Evolutionary conservation across 2,888 invertebrate species (phyloP).

Genomic region (Eilema caniola): DNA sequence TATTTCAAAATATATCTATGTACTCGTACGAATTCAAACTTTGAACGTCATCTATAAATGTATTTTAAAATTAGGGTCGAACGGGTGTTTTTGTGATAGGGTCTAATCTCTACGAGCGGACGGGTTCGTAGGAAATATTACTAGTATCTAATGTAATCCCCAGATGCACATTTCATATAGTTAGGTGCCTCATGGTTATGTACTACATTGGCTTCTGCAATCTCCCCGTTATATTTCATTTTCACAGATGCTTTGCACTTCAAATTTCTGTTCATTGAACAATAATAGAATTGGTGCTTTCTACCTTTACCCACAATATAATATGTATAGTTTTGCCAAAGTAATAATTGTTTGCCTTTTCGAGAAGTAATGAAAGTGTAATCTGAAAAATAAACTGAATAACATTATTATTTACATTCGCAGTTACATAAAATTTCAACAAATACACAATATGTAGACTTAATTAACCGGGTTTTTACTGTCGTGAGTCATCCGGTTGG

Average conservation of each 20-base stretch:
- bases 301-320: not conserved
- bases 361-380: constrained; percentile 14
- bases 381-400: not conserved
- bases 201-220: not conserved
- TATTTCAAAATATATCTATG: not conserved
- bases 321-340: constrained; percentile 4
- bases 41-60: too few species aligned
- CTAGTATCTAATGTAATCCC: not conserved
- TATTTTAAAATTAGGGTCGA: too few species aligned
- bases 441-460: too few species aligned
- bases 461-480: too few species aligned
- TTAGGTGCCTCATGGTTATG: constrained; percentile 4
- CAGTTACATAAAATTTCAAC: not conserved
- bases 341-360: constrained; percentile 15
- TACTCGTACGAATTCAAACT: too few species aligned
- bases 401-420: not conserved
- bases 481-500: too few species aligned
- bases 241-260: constrained; percentile 1
- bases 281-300: not conserved
- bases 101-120: too few species aligned
- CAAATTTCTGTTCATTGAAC: constrained; percentile 6
- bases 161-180: not conserved
- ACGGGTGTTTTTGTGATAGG: too few species aligned
- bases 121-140: too few species aligned
- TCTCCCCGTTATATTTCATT: not conserved